These are phyloP conservation scores for Ovis aries DNA, from an alignment of 2,113 vertebrate genomes.

Conservation along the genomic window DNA sequence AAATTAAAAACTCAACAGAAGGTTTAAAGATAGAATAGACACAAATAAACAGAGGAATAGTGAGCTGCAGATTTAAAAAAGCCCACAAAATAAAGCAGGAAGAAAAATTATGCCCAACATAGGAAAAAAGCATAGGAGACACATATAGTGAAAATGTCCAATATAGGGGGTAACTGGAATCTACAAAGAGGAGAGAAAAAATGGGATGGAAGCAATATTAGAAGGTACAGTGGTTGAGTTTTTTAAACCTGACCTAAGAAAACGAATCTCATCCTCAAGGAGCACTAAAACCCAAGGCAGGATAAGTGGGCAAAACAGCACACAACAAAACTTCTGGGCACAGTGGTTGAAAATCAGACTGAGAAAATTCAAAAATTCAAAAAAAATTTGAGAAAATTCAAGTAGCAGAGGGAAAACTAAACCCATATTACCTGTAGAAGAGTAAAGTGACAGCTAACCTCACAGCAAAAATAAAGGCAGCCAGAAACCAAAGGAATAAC, in stretches of 20 bases:
- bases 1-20: neutral
- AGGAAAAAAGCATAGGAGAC: neutral
- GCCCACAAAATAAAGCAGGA: neutral
- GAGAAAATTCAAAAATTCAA: neutral
- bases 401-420: neutral
- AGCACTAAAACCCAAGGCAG: neutral
- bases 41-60: neutral
- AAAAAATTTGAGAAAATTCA: neutral
- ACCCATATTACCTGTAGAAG: neutral
- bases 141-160: neutral
- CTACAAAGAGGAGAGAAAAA: neutral
- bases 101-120: neutral
- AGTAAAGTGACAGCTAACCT: neutral
- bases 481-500: neutral
- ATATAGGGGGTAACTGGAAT: neutral
- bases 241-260: neutral
- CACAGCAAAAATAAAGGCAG: conserved; percentile 7
- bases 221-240: neutral
- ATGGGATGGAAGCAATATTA: neutral
- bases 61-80: neutral
- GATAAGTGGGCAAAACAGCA: neutral
- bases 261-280: neutral
- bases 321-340: neutral
- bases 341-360: neutral
- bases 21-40: neutral